phyloP scores from a whole-genome alignment of 2,797 vertebrate genomes.

The Microchirus variegatus region DNA sequence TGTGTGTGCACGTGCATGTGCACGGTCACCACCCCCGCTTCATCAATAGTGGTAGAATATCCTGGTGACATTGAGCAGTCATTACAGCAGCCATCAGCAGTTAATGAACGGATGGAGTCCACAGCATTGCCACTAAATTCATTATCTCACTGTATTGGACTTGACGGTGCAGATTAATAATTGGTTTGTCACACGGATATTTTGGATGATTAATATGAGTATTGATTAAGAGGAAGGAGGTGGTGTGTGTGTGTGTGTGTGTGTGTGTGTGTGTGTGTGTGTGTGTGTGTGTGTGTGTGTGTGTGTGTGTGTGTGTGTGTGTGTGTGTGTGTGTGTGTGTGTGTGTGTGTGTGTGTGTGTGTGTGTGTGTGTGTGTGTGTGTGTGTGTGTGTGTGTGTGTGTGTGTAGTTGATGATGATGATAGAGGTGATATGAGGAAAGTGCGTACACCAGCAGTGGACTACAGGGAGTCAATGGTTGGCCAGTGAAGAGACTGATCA shows the following conservation, averaged over 20 bases:
- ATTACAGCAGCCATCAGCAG: constrained; percentile 84
- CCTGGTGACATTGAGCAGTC: constrained; percentile 84
- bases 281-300: constrained; percentile 22
- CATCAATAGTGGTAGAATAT: constrained; percentile 78
- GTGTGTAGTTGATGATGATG: constrained; percentile 28
- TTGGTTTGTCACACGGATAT: constrained; percentile 85
- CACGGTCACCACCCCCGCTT: constrained; percentile 6
- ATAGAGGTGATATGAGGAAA: constrained; percentile 54
- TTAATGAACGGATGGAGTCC: constrained; percentile 88
- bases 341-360: constrained; percentile 23
- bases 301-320: constrained; percentile 25
- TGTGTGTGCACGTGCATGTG: constrained; percentile 5
- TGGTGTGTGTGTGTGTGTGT: constrained; percentile 26
- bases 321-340: constrained; percentile 23
- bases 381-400: constrained; percentile 25
- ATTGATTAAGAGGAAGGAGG: constrained; percentile 79
- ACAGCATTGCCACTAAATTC: constrained; percentile 86
- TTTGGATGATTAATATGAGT: constrained; percentile 86
- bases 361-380: constrained; percentile 22
- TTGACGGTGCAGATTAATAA: constrained; percentile 87
- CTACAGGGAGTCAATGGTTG: constrained; percentile 76
- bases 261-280: constrained; percentile 29
- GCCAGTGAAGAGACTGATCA: constrained; percentile 59
- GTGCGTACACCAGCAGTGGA: constrained; percentile 70
- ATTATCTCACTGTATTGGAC: constrained; percentile 85